Evolutionary conservation across 2,888 invertebrate genomes (phyloP), one percentile per base, ranked within the genome.

Genomic region (Phyto melanocephala): DNA sequence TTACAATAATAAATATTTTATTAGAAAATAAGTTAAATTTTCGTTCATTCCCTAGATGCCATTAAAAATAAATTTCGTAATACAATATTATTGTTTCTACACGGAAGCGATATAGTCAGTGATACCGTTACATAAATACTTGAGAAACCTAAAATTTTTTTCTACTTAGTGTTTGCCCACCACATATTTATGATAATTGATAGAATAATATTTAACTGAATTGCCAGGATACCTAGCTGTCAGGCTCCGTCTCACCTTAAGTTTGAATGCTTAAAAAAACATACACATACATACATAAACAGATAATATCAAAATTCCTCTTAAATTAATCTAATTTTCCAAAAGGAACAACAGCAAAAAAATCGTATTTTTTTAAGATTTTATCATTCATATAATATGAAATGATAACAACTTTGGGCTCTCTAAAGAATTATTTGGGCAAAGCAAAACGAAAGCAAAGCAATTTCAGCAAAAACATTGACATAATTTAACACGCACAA

Each of bases 301-400:
- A n/a, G n/a, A n/a, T n/a, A 28, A 28, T 28, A 24, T 4, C 17
- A 40, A 42, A 20, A 70, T 40, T 33, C 33, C 58, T 58, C 2
- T 67, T 22, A 81, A 77, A 77, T 72, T 77, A 77, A 81, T 81
- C 72, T 62, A 81, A 81, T 81, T 81, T 77, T 56, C 40, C 37
- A 35, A 28, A 28, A 28, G 6, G 28, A 28, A 3, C 3, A 28
- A 28, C 28, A 28, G 28, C 3, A 28, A 28, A n/a, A n/a, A n/a
- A n/a, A n/a, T n/a, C n/a, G 37, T 28, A 62, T 68, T 37, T 80
- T 62, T 75, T 52, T 24, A 62, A 60, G 76, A 37, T 62, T 72
- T 81, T 72, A 67, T 20, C 71, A 72, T 62, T 81, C 77, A 81
- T 81, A 60, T 72, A 72, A 72, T 81, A 28, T 77, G 77, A 77